Base-by-base conservation (phyloP, 1,140 invertebrate species). In the Chionoecetes opilio region DNA sequence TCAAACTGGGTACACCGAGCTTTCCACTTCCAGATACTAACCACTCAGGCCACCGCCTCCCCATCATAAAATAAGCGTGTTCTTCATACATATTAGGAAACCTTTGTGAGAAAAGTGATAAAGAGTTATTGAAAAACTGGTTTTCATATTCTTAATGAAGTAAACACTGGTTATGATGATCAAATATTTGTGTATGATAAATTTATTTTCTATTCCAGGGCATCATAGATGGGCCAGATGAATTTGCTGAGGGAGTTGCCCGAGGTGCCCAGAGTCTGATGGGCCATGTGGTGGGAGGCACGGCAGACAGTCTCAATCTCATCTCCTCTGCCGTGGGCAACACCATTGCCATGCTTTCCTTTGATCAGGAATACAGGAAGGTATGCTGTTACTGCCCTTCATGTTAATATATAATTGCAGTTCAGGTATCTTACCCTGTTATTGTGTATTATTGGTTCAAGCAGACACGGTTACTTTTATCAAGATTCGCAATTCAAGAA, bases 321-420 rank as follows among this genome's bases (percentile, higher is more conserved):
- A 96, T 97, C n/a, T 97, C 97, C 37, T 97, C 97, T 21, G 96
- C 97, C 17, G 87, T 97, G 84, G 97, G 97, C 34, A 97, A 97
- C 92, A 96, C 97, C n/a, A 95, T 97, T 53, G 97, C 97, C 35
- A 96, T 96, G 31, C 96, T 97, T 31, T 97, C 97, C 37, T 97
- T 97, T 96, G 97, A 97, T 96, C 96, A 97, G 90, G 97, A 97
- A 87, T 97, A 97, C 96, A 97, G 97, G 96, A 97, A 96, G 96
- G 97, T 97, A 95, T 95, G 89, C 8, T 38, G 37, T 2, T 29
- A 3, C 14, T 3, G 14, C 9, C 41, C 17, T 17, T 37, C 53
- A 37, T 92, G 32, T 84, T 29, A 41, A 31, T 90, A 17, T 11
- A 53, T 17, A 53, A 14, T 3, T 14, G 21, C 11, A 53, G 46